phyloP scores from a whole-genome alignment of 1,140 invertebrate genomes.

The Neotoxoptera formosana region DNA sequence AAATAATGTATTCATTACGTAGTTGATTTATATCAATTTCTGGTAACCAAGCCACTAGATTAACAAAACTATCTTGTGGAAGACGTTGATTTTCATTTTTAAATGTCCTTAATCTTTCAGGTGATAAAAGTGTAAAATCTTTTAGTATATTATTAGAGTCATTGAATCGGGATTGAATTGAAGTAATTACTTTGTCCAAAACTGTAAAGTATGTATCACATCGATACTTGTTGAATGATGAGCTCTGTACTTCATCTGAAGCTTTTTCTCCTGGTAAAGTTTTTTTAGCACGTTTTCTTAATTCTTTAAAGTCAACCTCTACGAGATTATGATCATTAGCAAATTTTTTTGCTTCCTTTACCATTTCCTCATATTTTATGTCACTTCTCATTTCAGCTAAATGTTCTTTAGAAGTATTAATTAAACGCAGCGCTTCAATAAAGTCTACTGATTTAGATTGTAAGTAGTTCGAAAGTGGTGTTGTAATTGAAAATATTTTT shows the following conservation, averaged over 20 bases:
- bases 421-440: background rate
- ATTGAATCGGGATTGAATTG: background rate
- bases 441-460: background rate
- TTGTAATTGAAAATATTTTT: constrained; percentile 3
- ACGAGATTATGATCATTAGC: background rate
- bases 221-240: background rate
- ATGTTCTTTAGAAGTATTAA: background rate
- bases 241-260: background rate
- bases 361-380: background rate
- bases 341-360: background rate
- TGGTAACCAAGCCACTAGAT: background rate
- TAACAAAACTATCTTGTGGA: background rate
- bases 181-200: background rate
- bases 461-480: background rate
- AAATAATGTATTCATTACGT: background rate
- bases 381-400: background rate
- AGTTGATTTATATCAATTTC: background rate
- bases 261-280: background rate
- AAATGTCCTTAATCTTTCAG: background rate
- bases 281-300: background rate
- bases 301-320: background rate
- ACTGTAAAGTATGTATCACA: background rate
- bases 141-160: background rate
- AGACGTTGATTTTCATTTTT: background rate
- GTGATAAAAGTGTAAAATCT: background rate